A percentile compares a stretch with the other conserved stretches of the same genome.
phyloP scores from a whole-genome alignment of 2,888 invertebrate species.

The Apoderus coryli region DNA sequence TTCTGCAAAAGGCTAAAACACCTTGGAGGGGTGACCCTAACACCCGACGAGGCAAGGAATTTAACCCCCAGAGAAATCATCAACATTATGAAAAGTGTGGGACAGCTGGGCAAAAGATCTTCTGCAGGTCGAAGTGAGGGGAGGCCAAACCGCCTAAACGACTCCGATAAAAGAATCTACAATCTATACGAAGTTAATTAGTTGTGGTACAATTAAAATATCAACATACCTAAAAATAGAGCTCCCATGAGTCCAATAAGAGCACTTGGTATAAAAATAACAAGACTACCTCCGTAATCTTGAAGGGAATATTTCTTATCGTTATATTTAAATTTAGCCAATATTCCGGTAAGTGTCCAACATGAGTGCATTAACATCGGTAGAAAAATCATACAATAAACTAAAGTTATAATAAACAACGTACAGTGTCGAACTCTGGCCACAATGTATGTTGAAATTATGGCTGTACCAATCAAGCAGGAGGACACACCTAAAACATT shows the following conservation, averaged over 20 bases:
- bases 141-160: too few species aligned
- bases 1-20: too few species aligned
- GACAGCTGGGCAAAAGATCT: too few species aligned
- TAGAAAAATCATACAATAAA: slow-evolving; percentile 24
- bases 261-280: slow-evolving; percentile 26
- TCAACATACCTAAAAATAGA: slow-evolving; percentile 25
- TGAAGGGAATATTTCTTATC: slow-evolving; percentile 20
- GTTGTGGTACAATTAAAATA: too few species aligned
- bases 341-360: slow-evolving; percentile 28
- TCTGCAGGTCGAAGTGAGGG: too few species aligned
- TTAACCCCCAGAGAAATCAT: too few species aligned
- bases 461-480: slow-evolving; percentile 25
- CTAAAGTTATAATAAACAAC: slow-evolving; percentile 18
- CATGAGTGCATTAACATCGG: slow-evolving; percentile 30
- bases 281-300: slow-evolving; percentile 26
- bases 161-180: too few species aligned
- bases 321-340: slow-evolving; percentile 20
- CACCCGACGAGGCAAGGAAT: too few species aligned
- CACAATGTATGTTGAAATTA: slow-evolving; percentile 25
- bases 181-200: too few species aligned
- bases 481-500: slow-evolving; percentile 25
- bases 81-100: too few species aligned
- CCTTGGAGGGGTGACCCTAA: too few species aligned
- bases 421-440: slow-evolving; percentile 25
- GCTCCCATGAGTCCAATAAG: slow-evolving; percentile 25